Evolutionary conservation across 2,797 vertebrate genomes (phyloP), one percentile per base, ranked within the genome.

Genomic region (Rachycentron canadum): DNA sequence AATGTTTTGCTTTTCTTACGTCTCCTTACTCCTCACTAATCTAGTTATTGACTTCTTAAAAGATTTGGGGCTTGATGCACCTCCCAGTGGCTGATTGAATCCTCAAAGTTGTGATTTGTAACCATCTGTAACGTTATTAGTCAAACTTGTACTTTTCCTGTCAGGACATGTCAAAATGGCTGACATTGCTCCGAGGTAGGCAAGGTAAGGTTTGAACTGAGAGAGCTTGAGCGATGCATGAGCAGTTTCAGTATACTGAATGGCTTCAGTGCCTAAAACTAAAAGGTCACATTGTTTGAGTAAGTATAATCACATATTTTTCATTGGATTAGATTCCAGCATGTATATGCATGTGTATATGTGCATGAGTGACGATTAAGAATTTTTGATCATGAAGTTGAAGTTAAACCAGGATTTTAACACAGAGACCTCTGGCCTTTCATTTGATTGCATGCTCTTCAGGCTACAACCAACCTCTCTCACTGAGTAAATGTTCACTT

Each of bases 91-190:
- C 16, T 62, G n/a, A 55, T 60, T 30, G 5, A 21, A 62, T 55
- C 10, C 21, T 47, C 25, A 47, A 40, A 19, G 25, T 47, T 19
- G 28, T 14, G 13, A 47, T 26, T 72, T 23, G 17, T 11, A 52
- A 38, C 36, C 52, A 30, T 43, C 23, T 52, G 53, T 64, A 41
- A 72, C 56, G 9, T 36, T 36, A 36, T 36, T 59, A 30, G 57
- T 30, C 30, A 53, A 26, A 72, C n/a, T 2, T 58, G 32, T 47
- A 55, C 34, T 50, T 47, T 30, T 63, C 5, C 14, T 68, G 8
- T 40, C 23, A 25, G 56, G 21, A 32, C 1, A 5, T 26, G 38
- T 49, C 14, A 73, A 58, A 26, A 56, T 61, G 41, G 50, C 40
- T 59, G 26, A 9, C 7, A 0, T 52, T 72, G 21, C 38, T 56